Conservation (phyloP, 2,888 invertebrate genomes). For the Cenopis cana region DNA sequence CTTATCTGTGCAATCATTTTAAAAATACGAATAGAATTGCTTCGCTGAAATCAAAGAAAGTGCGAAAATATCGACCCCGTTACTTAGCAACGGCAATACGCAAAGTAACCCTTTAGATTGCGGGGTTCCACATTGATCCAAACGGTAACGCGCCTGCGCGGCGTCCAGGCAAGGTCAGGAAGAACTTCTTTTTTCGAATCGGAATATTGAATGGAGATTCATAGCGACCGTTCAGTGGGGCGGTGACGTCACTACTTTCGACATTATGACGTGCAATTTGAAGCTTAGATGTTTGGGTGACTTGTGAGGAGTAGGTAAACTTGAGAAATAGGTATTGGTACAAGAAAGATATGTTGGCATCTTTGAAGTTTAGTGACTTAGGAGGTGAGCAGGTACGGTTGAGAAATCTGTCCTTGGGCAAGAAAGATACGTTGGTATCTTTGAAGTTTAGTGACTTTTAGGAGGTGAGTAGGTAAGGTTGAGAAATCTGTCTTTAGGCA, state of each 20-base stretch:
- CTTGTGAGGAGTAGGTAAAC: not conserved
- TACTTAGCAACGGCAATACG: slow-evolving; percentile 23
- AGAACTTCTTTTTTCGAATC: slow-evolving; percentile 80
- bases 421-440: not conserved
- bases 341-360: not conserved
- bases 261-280: slow-evolving; percentile 21
- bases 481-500: not conserved
- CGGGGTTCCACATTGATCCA: slow-evolving; percentile 33
- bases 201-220: slow-evolving; percentile 80
- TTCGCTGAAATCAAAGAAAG: slow-evolving; percentile 2
- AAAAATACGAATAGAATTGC: too few relatives aligned
- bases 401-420: not conserved
- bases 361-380: not conserved
- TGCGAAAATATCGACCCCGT: slow-evolving; percentile 19
- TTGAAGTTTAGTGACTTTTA: not conserved
- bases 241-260: slow-evolving; percentile 46
- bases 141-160: slow-evolving; percentile 14
- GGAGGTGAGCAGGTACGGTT: not conserved
- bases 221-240: slow-evolving; percentile 71
- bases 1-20: too few relatives aligned
- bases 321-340: not conserved
- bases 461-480: not conserved
- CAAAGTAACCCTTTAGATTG: slow-evolving; percentile 15
- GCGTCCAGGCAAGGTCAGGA: slow-evolving; percentile 73
- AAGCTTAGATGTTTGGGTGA: not conserved